Evolutionary conservation across 2,797 vertebrate genomes (phyloP), one percentile per base, ranked within the genome.

Genomic region (Numenius phaeopus): DNA sequence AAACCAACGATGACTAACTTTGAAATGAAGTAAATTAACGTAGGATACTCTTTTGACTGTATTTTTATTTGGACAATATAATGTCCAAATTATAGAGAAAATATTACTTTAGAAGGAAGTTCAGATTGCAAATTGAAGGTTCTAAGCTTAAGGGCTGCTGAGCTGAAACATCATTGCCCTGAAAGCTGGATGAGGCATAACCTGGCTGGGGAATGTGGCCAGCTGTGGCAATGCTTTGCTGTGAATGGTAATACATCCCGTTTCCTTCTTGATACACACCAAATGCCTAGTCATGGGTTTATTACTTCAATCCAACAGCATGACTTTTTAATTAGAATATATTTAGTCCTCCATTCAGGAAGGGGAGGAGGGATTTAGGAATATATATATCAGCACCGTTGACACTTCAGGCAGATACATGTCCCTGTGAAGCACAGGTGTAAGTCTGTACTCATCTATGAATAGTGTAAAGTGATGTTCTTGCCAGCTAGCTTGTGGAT

Each of bases 171-270:
- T 34, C 24, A 5, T 30, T 69, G 52, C 21, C 10, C 54, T 72
- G 59, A 62, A 67, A 90, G 34, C 26, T 27, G 42, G 8, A 14
- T 11, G 22, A 46, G 72, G 32, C 13, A 4, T 37, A 46, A 29
- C 4, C 1, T 10, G 47, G 15, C 34, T 52, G 52, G n/a, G 52
- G 23, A 66, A 34, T 14, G 21, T 55, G 62, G 23, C 29, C 46
- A 40, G n/a, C 55, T 55, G 26, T 16, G 27, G 11, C 37, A 75
- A 24, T 39, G 44, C 44, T 59, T 27, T 40, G 20, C 52, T 46
- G 27, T 2, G 23, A 42, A n/a, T 30, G n/a, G 32, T 44, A 76
- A 49, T 5, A 3, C 5, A 5, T 39, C 8, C 3, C 3, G 0
- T 58, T 58, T 77, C n/a, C 18, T 72, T 49, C 64, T 44, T 29